Percentiles rank a stretch among this genome's conserved stretches.
Evolutionary conservation across 2,113 vertebrate species (phyloP).

Genomic region (Carassius auratus): DNA sequence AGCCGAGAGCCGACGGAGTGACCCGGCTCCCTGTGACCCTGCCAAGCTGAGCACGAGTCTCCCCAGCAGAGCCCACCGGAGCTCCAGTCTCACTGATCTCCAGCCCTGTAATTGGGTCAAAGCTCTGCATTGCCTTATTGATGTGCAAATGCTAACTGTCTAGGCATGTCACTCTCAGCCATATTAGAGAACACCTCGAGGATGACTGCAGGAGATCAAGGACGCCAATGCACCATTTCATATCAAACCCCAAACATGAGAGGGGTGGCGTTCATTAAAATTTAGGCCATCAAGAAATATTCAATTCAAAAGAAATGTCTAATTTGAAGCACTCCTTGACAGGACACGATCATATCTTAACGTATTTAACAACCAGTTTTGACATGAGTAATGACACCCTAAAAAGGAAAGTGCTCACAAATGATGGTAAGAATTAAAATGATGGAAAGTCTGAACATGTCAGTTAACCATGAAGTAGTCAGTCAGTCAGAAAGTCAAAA

Average conservation of each 20-base stretch:
- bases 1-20: slow-evolving; percentile 16
- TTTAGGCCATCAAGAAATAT: slow-evolving; percentile 35
- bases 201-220: slow-evolving; percentile 49
- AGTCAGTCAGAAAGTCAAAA: slow-evolving; percentile 1
- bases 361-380: slow-evolving; percentile 8
- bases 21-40: slow-evolving; percentile 43
- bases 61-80: background rate
- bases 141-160: slow-evolving; percentile 71
- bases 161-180: slow-evolving; percentile 47
- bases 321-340: slow-evolving; percentile 27
- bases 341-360: slow-evolving; percentile 30
- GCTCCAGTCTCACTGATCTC: slow-evolving; percentile 53
- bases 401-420: background rate
- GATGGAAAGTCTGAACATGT: slow-evolving; percentile 15
- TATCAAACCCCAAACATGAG: slow-evolving; percentile 40
- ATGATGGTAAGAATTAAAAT: slow-evolving; percentile 27
- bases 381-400: slow-evolving; percentile 18
- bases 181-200: slow-evolving; percentile 54
- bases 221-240: slow-evolving; percentile 38
- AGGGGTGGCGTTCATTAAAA: slow-evolving; percentile 38
- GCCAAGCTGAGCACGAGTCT: background rate
- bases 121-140: slow-evolving; percentile 69
- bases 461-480: background rate
- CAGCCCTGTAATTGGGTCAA: slow-evolving; percentile 73
- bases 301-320: slow-evolving; percentile 31